Evolutionary conservation across 2,888 invertebrate species (phyloP).

Genomic region (Ophion ellenae): DNA sequence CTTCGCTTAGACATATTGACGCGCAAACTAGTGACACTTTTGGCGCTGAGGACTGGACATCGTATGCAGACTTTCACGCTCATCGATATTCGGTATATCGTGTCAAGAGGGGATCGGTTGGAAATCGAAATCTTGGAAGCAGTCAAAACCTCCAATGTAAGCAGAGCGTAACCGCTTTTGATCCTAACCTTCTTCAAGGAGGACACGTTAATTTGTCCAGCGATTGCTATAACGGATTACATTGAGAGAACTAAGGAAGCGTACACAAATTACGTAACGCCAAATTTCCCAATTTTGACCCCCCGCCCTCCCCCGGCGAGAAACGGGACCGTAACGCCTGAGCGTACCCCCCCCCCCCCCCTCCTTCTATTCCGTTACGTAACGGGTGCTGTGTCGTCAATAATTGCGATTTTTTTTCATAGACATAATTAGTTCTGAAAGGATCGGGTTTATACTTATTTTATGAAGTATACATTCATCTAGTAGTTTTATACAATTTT

Average conservation of each 20-base stretch:
- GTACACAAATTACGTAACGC: no score
- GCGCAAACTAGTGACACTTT: conserved; percentile 37
- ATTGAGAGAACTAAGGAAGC: conserved; percentile 32
- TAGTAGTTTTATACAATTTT: no score
- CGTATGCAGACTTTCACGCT: conserved; percentile 52
- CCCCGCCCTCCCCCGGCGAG: no score
- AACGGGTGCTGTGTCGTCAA: no score
- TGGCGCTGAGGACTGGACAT: conserved; percentile 51
- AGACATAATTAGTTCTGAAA: no score
- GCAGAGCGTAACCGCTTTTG: conserved; percentile 43
- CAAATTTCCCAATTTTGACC: no score
- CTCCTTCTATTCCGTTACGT: no score
- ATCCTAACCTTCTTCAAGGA: conserved; percentile 36
- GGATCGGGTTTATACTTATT: no score
- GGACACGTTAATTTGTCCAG: conserved; percentile 37
- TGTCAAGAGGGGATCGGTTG: conserved; percentile 5
- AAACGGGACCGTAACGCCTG: no score
- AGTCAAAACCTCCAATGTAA: conserved; percentile 49
- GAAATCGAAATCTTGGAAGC: conserved; percentile 53
- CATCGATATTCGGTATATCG: conserved; percentile 44
- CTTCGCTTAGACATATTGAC: conserved; percentile 35
- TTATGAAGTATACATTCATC: no score
- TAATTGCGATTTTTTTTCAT: no score
- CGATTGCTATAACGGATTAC: conserved; percentile 53
- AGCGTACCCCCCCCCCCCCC: no score